These are phyloP conservation scores for Tuberolachnus salignus DNA, from an alignment of 2,888 invertebrate species.

Conservation along the genomic window DNA sequence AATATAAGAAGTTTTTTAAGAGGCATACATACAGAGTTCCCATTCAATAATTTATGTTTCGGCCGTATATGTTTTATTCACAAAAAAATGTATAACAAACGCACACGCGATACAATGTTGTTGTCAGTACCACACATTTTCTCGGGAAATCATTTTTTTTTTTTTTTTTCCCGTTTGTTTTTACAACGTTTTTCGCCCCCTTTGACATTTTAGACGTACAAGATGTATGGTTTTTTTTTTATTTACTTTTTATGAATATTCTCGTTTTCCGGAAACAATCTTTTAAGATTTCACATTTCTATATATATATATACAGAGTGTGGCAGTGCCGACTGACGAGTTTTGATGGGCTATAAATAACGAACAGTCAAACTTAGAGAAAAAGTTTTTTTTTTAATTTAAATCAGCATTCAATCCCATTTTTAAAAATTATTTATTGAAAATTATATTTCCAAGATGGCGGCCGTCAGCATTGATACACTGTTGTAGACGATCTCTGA, in stretches of 20 bases:
- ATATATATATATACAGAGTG: too few relatives aligned
- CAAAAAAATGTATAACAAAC: neutral
- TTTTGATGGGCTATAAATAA: too few relatives aligned
- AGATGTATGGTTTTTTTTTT: neutral
- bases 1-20: neutral
- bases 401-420: too few relatives aligned
- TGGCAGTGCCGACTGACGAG: too few relatives aligned
- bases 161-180: neutral
- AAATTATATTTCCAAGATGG: too few relatives aligned
- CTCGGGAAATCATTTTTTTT: neutral
- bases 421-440: too few relatives aligned
- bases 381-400: too few relatives aligned
- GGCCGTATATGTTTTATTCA: slow-evolving; percentile 6
- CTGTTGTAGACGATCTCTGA: too few relatives aligned
- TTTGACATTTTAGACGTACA: neutral
- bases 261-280: neutral
- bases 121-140: neutral
- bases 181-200: neutral
- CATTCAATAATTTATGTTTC: slow-evolving; percentile 17
- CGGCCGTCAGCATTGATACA: too few relatives aligned
- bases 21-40: neutral
- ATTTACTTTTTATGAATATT: neutral
- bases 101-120: neutral
- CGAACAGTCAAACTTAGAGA: too few relatives aligned
- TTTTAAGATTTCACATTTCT: neutral